These are phyloP conservation scores for Synergus umbraculus DNA, from an alignment of 2,888 invertebrate species.

Conservation along the genomic window DNA sequence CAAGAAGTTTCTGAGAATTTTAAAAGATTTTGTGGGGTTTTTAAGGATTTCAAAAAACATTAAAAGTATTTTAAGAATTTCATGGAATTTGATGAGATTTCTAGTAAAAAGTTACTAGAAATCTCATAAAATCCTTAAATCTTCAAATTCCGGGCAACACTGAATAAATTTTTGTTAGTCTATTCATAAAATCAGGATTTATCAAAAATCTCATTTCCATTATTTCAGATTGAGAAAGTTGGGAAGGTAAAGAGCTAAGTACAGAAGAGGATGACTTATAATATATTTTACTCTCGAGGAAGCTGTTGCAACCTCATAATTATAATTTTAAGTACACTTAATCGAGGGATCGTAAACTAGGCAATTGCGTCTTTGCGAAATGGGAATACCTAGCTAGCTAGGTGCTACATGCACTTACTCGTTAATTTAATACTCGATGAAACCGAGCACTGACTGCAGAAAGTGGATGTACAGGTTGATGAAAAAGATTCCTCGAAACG, in stretches of 20 bases:
- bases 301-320: conserved; percentile 6
- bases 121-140: no score
- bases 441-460: background rate
- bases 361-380: background rate
- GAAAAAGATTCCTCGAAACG: conserved; percentile 1
- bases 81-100: no score
- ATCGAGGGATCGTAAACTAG: background rate
- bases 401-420: background rate
- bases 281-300: background rate
- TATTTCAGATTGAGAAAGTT: background rate
- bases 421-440: conserved; percentile 1
- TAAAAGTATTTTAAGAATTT: no score
- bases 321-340: conserved; percentile 17
- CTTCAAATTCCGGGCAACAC: no score
- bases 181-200: background rate
- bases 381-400: background rate
- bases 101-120: no score
- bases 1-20: no score
- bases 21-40: no score
- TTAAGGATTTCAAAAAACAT: no score
- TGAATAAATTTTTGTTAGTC: no score
- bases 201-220: background rate
- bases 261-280: background rate
- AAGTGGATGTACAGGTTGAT: conserved; percentile 23
- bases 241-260: background rate